Base-by-base conservation (phyloP, 1,140 invertebrate genomes). In the Drosophila kanapiae region DNA sequence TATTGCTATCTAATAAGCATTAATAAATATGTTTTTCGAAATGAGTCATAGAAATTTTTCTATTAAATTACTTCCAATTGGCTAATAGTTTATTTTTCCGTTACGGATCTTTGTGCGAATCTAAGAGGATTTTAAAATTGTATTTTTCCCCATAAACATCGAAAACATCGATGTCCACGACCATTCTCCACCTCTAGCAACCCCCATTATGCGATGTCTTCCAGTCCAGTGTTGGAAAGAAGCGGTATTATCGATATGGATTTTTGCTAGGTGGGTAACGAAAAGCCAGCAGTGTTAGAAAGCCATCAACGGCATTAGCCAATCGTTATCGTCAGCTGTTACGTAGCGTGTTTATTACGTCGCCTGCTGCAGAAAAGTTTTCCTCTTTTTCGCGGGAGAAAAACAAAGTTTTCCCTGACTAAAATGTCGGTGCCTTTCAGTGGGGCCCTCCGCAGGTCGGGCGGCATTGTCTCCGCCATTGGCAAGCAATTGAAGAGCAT, bases 351-450 rank as follows among this genome's bases (percentile, higher is more conserved):
- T 18, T 54, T 37, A 33, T 67, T 71, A 71, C 68, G 68, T 71
- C 48, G 27, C 13, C 8, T 29, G 13, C 37, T 14, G 62, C 33
- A 29, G n/a, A 65, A 38, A 56, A 47, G 11, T 63, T 61, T 33
- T 27, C 14, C 33, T 37, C 14, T 8, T 13, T 23, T 40, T 11
- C 27, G 38, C 31, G 38, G 29, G 7, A 6, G 10, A 45, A 63
- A 38, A 48, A 33, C 33, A 71, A 65, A 54, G 51, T 67, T 75
- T 69, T 68, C 16, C 45, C 40, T 23, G 33, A 37, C 47, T 6
- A 49, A 37, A 77, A 92, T 96, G 96, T 96, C 96, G 59, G 94
- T 97, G 83, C 94, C 94, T 49, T 95, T 94, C 79, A 96, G 95
- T 93, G 96, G 96, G 64, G 94, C 94, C 16, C 84, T 95, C 37